Conservation (phyloP, 2,113 vertebrate genomes). For the Silurus meridionalis region DNA sequence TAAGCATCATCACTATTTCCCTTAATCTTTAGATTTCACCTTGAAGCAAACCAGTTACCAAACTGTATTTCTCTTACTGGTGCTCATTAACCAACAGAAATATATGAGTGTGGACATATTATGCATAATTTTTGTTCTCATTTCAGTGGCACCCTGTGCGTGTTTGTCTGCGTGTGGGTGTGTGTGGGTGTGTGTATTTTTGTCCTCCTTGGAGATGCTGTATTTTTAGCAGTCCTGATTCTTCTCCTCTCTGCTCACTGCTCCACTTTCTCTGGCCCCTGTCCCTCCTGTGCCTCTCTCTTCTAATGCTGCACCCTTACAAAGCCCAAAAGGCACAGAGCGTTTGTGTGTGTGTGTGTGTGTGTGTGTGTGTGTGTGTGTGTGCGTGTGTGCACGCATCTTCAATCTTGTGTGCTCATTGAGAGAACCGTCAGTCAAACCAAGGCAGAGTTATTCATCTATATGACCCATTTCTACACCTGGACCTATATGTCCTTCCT, state of each 20-base stretch:
- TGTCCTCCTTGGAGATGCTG: constrained; percentile 74
- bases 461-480: constrained; percentile 4
- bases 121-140: background rate
- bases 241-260: constrained; percentile 65
- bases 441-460: background rate
- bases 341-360: background rate
- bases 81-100: background rate
- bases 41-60: background rate
- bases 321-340: background rate
- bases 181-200: constrained; percentile 68
- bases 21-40: background rate
- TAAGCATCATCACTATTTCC: background rate
- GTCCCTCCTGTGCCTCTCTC: constrained; percentile 48
- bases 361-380: background rate
- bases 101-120: background rate
- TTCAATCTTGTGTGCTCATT: background rate
- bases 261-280: constrained; percentile 74
- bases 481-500: background rate
- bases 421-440: background rate
- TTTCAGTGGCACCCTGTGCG: constrained; percentile 22
- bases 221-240: constrained; percentile 79
- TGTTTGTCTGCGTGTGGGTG: constrained; percentile 54
- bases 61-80: background rate
- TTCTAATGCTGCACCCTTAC: constrained; percentile 31
- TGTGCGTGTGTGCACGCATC: background rate